These are phyloP conservation scores for Sympetrum striolatum DNA, from an alignment of 2,888 invertebrate species.

Conservation along the genomic window DNA sequence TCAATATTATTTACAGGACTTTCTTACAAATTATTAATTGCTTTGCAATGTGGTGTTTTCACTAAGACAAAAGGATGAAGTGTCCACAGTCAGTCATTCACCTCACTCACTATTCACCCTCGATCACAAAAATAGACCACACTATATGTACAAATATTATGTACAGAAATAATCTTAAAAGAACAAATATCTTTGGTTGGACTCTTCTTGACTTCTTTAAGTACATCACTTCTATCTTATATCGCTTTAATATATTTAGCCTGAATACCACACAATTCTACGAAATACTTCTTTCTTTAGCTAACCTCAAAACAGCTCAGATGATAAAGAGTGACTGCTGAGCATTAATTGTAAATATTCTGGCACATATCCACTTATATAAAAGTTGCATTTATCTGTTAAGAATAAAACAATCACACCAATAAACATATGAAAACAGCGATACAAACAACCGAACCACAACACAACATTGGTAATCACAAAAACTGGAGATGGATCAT, in stretches of 20 bases:
- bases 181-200: slow-evolving; percentile 21
- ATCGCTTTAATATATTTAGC: slow-evolving; percentile 21
- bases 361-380: background rate
- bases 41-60: slow-evolving; percentile 35
- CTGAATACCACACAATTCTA: slow-evolving; percentile 18
- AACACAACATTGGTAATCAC: background rate
- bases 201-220: background rate
- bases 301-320: slow-evolving; percentile 3
- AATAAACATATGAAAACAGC: background rate
- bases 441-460: background rate
- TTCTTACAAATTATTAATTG: slow-evolving; percentile 31
- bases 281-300: background rate
- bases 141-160: slow-evolving; percentile 36
- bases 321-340: background rate
- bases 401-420: background rate
- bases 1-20: slow-evolving; percentile 9
- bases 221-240: slow-evolving; percentile 35
- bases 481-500: background rate
- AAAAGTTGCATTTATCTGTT: background rate
- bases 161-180: slow-evolving; percentile 25
- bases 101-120: slow-evolving; percentile 25
- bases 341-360: background rate
- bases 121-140: slow-evolving; percentile 34
- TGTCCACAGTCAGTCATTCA: slow-evolving; percentile 42
- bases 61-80: slow-evolving; percentile 27